Percentiles rank a stretch among this genome's conserved stretches.
These are phyloP conservation scores for Todiramphus chloris DNA, from an alignment of 2,113 vertebrate species.

Conservation along the genomic window DNA sequence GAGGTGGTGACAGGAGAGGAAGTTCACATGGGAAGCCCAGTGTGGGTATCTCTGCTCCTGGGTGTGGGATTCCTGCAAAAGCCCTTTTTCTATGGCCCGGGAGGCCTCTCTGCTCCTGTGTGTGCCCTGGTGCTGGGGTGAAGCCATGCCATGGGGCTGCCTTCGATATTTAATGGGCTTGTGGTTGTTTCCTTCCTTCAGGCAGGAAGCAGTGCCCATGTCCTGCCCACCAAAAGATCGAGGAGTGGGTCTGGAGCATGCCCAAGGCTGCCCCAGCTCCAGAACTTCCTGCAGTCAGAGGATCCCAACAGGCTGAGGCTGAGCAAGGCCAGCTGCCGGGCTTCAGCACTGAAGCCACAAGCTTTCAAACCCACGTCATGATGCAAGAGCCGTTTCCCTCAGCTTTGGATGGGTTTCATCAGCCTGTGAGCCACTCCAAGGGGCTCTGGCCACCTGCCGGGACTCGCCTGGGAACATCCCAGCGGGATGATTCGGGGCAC, in stretches of 20 bases:
- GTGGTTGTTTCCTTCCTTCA: background rate
- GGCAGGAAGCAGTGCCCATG: rapidly evolving
- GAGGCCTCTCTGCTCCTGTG: background rate
- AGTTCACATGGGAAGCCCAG: background rate
- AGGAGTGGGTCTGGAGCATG: background rate
- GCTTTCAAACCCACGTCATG: background rate
- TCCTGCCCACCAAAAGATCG: background rate
- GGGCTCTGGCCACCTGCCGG: rapidly evolving
- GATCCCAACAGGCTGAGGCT: background rate
- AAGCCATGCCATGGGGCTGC: background rate
- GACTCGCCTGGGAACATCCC: background rate
- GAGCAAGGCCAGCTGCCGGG: rapidly evolving
- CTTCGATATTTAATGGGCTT: background rate
- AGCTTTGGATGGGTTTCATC: background rate
- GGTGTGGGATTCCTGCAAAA: background rate
- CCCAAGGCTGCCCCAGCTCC: background rate
- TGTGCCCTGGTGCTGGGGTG: background rate
- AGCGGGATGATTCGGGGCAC: background rate
- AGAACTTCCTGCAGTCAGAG: background rate
- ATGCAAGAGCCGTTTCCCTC: background rate
- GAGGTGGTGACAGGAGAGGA: background rate
- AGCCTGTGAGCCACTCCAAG: background rate
- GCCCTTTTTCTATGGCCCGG: background rate
- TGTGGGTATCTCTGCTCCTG: background rate
- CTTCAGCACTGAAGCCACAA: rapidly evolving